Evolutionary conservation across 2,113 vertebrate genomes (phyloP), one percentile per base, ranked within the genome.

Genomic region (Nymphicus hollandicus): DNA sequence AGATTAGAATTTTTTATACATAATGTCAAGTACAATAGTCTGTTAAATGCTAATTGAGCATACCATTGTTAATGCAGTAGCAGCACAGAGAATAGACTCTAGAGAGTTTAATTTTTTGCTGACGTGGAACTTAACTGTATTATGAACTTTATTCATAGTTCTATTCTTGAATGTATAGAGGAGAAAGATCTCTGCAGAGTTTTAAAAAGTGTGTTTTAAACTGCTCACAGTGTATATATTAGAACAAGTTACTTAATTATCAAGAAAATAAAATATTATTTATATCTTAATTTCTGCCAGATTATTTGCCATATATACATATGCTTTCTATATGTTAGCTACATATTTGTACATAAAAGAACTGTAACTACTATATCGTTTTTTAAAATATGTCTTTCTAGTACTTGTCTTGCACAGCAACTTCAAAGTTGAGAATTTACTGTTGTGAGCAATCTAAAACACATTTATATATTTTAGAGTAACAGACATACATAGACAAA

Each of bases 11-110:
- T 96, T 97, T 97, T 79, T 1, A 2, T 95, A 84, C 70, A 91
- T 95, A 96, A 96, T 95, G 82, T 97, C 96, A 97, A 97, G 91
- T 92, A 90, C 73, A 91, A 89, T 98, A 2, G 11, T 92, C 95
- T 96, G 86, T 91, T 97, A 95, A 97, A 91, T 91, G 65, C 53
- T 95, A 96, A 96, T 92, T 93, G 68, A 96, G 64, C 69, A 69
- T 87, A 37, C 52, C 63, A 69, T 96, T 80, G 89, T 83, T 86
- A 81, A 93, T 60, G 73, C 33, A 84, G 25, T 60, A 89, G 27
- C 65, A 91, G 53, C 55, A 81, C 24, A 80, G n/a, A 88, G 73
- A 86, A 47, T 63, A 83, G 23, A 55, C 35, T 66, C 39, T 13
- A 37, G 64, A 78, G 76, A 89, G 9, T 88, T 79, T 61, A 44